Base-by-base conservation (phyloP, 2,797 vertebrate genomes). In the Dromococcyx pavoninus region DNA sequence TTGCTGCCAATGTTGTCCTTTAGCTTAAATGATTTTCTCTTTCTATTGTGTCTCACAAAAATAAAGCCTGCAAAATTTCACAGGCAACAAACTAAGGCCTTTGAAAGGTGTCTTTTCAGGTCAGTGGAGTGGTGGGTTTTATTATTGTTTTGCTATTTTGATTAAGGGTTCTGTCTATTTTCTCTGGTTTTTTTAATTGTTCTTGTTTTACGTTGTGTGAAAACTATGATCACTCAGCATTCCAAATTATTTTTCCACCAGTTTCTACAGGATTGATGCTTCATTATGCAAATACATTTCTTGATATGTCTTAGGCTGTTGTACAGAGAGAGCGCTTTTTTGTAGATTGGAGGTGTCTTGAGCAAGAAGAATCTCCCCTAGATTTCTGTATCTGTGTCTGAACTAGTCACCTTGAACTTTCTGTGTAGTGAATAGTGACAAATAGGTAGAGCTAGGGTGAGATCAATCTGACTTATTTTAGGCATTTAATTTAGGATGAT, bases 171-270 rank as follows among this genome's bases (percentile, higher is more conserved):
- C 46, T 64, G 4, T 67, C 24, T 64, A 7, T 24, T 72, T 71
- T 43, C 8, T 43, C 24, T 0, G 0, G 25, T 28, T 28, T 81
- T 65, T n/a, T 11, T 39, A 0, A 22, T 25, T 32, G 23, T 57
- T 70, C 7, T 60, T 54, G 4, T 2, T 84, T 71, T 57, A 58
- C 35, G 24, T 33, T 56, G 19, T 24, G 13, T 50, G n/a, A 71
- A 41, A 80, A 14, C 21, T 65, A 7, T n/a, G 50, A 54, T 75
- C 8, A 18, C 7, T 69, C 24, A 58, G 14, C 5, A 21, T 50
- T 89, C 89, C 43, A 73, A 89, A 41, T n/a, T 2, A 69, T 8
- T 71, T 72, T 84, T 53, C 16, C 17, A 62, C 7, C 3, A 25
- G 4, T 67, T 74, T 78, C 23, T 79, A 33, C 5, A 41, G 28